Percentiles rank a stretch among this genome's conserved stretches.
Conservation (phyloP, 2,888 invertebrate species). For the Saturnia japonica region DNA sequence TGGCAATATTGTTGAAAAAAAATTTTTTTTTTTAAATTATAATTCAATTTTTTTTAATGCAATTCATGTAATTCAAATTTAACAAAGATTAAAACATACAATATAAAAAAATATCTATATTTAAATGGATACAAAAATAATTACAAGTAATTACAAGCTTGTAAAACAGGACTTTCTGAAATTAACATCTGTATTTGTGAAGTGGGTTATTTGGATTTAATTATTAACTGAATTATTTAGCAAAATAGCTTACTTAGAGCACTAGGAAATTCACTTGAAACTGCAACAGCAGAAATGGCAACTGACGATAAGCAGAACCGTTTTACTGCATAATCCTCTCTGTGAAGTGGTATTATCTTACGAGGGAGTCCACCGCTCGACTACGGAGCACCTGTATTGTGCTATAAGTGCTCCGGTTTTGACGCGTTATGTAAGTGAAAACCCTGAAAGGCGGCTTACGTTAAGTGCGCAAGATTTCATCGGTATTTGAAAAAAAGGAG, state of each 20-base stretch:
- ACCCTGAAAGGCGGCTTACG: slow-evolving; percentile 20
- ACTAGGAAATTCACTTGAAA: slow-evolving; percentile 35
- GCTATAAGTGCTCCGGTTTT: slow-evolving; percentile 44
- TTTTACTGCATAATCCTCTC: slow-evolving; percentile 57
- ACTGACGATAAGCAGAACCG: slow-evolving; percentile 54
- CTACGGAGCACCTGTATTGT: slow-evolving; percentile 54
- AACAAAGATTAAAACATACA: too few species aligned
- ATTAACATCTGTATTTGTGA: background rate
- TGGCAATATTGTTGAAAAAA: too few species aligned
- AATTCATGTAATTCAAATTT: too few species aligned
- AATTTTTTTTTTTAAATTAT: too few species aligned
- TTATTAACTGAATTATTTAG: background rate
- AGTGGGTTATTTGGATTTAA: background rate
- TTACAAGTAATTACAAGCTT: background rate
- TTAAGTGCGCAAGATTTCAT: slow-evolving; percentile 9
- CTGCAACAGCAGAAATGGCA: slow-evolving; percentile 38
- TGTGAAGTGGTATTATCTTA: slow-evolving; percentile 63
- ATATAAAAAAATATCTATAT: too few species aligned
- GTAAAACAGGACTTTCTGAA: background rate
- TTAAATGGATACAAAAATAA: too few species aligned
- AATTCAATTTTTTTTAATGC: too few species aligned
- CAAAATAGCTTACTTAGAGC: background rate
- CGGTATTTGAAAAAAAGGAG: slow-evolving; percentile 13
- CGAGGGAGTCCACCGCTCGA: slow-evolving; percentile 44
- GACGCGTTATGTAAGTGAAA: slow-evolving; percentile 39